Evolutionary conservation across 2,797 vertebrate species (phyloP).

Genomic region (Anguilla anguilla): DNA sequence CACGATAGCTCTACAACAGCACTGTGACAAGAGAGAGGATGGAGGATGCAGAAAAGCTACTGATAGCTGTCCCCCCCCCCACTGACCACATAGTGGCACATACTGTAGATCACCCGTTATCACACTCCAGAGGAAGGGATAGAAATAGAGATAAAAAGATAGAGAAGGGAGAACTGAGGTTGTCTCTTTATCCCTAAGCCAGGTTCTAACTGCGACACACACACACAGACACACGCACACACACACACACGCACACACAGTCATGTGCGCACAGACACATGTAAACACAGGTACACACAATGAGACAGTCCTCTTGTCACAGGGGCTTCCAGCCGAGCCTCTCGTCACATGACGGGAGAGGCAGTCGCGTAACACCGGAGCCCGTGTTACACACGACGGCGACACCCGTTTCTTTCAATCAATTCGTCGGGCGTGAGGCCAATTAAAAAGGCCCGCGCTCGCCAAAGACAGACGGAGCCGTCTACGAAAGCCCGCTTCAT

Average conservation of each 20-base stretch:
- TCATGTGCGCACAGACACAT: neutral
- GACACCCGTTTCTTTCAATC: neutral
- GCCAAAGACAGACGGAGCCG: neutral
- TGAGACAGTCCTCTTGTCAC: neutral
- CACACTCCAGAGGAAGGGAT: neutral
- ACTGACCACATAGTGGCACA: too few relatives aligned
- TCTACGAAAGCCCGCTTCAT: neutral
- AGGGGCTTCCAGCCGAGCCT: neutral
- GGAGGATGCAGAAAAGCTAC: neutral
- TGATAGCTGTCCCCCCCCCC: neutral
- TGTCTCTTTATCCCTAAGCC: too few relatives aligned
- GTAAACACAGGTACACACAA: constrained; percentile 5
- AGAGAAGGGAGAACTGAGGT: too few relatives aligned
- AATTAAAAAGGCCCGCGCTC: neutral
- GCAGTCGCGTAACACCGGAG: neutral
- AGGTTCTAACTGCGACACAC: neutral
- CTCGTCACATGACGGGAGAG: neutral
- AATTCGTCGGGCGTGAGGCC: neutral
- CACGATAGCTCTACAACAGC: neutral
- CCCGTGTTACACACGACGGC: neutral
- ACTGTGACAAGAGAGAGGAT: neutral
- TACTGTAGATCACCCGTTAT: neutral
- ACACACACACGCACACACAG: constrained; percentile 13
- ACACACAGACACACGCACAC: neutral
- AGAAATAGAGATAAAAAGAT: too few relatives aligned